Evolutionary conservation across 2,797 vertebrate genomes (phyloP), one percentile per base, ranked within the genome.

Genomic region (Lindbergichthys nudifrons): DNA sequence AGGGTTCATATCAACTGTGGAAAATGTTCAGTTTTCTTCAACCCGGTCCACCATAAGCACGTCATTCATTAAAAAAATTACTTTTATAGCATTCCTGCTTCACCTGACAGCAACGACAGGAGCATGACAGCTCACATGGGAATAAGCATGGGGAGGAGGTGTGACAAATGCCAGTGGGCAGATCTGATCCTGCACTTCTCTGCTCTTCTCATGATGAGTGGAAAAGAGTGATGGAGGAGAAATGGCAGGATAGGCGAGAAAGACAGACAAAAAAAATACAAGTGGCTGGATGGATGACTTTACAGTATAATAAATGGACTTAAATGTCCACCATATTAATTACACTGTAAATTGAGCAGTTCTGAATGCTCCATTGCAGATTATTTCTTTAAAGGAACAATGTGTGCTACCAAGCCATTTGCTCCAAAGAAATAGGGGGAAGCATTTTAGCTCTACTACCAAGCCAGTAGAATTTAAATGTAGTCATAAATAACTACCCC

Each of bases 131-230:
- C 62, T 77, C 57, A 54, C 51, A 21, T 4, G 26, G 52, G 63
- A 36, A 45, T 18, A 48, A 64, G 41, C 42, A 3, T 4, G 21
- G 15, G 16, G n/a, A 78, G 59, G 52, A 68, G 57, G 67, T 67
- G 75, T 73, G 80, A 83, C 80, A 83, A 80, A 77, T 1, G 21
- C 83, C 74, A 65, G 6, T 10, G 64, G 74, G 64, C 43, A 50
- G 21, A 65, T 70, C 43, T 59, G 26, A 70, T 57, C 50, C 12
- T 30, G 58, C 54, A 19, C 8, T 19, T 43, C 47, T 26, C 63
- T 71, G 26, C 36, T 63, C 42, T 54, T 58, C 51, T 67, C 48
- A 75, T 10, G 3, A 15, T 43, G 59, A 67, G 30, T 52, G 58
- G 53, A 52, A 32, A 30, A 10, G 42, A 70, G 36, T 32, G 60